Evolutionary conservation across 2,888 invertebrate genomes (phyloP).

Genomic region (Ennomos quercinarius): DNA sequence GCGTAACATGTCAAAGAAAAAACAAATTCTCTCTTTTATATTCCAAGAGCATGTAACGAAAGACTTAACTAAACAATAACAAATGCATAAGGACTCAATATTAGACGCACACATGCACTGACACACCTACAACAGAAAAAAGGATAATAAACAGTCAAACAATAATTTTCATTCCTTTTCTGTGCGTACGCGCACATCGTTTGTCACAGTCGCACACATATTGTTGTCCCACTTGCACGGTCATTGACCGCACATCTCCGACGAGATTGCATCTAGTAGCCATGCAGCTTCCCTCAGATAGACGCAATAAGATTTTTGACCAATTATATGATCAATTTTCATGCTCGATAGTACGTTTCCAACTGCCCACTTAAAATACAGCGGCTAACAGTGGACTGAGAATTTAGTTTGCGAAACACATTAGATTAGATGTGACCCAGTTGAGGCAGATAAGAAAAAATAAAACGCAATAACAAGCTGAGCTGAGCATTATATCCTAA

Average conservation of each 20-base stretch:
- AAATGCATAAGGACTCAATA: slow-evolving; percentile 61
- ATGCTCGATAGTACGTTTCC: slow-evolving; percentile 32
- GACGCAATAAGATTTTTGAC: slow-evolving; percentile 74
- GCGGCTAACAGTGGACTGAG: slow-evolving; percentile 27
- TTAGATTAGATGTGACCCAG: slow-evolving; percentile 70
- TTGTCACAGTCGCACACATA: slow-evolving; percentile 64
- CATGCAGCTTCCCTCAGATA: slow-evolving; percentile 80
- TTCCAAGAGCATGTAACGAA: slow-evolving; percentile 55
- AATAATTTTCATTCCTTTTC: slow-evolving; percentile 83
- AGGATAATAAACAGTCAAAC: slow-evolving; percentile 78
- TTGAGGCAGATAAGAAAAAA: slow-evolving; percentile 72
- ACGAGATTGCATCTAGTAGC: slow-evolving; percentile 84
- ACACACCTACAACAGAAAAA: slow-evolving; percentile 55
- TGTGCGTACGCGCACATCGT: slow-evolving; percentile 82
- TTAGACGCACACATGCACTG: slow-evolving; percentile 61
- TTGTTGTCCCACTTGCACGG: slow-evolving; percentile 68
- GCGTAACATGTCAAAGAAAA: slow-evolving; percentile 45
- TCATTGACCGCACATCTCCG: slow-evolving; percentile 81
- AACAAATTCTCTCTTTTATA: slow-evolving; percentile 54
- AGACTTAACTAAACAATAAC: slow-evolving; percentile 63
- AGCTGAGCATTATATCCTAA: slow-evolving; percentile 45
- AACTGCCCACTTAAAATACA: slow-evolving; percentile 10
- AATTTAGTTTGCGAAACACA: slow-evolving; percentile 55
- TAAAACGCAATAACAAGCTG: slow-evolving; percentile 58
- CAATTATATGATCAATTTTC: slow-evolving; percentile 76